Evolutionary conservation across 2,113 vertebrate genomes (phyloP).

Genomic region (Piprites chloris): DNA sequence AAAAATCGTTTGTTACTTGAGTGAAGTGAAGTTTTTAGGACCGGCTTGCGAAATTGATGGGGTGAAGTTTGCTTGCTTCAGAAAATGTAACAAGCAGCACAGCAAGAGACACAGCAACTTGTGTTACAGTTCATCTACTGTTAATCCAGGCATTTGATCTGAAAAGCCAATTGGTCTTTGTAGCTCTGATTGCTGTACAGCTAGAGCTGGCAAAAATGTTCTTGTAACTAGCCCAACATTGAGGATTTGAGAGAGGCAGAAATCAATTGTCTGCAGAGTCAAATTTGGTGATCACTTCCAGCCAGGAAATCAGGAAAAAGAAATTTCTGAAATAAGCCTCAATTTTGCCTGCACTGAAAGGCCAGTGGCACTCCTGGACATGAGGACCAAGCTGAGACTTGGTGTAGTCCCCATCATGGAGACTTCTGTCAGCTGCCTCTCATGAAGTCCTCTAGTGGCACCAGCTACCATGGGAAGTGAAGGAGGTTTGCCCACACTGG

Average conservation of each 20-base stretch:
- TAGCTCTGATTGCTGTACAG: not conserved
- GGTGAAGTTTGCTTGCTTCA: not conserved
- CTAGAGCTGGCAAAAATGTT: not conserved
- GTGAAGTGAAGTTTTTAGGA: not conserved
- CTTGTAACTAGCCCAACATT: not conserved
- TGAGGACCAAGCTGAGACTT: rapidly evolving
- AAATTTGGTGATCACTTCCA: not conserved
- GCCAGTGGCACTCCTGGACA: rapidly evolving
- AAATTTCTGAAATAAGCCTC: not conserved
- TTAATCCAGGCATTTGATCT: constrained; percentile 14
- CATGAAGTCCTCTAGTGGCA: not conserved
- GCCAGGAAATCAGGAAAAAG: not conserved
- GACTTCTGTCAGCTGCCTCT: not conserved
- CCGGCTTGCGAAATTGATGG: not conserved
- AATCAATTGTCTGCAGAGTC: not conserved
- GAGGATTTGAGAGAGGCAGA: not conserved
- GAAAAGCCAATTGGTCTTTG: not conserved
- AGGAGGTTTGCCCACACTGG: not conserved
- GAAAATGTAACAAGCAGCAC: not conserved
- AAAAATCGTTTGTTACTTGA: not conserved
- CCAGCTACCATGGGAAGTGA: not conserved
- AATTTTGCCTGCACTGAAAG: not conserved
- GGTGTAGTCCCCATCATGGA: not conserved
- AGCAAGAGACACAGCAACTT: not conserved
- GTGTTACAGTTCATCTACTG: not conserved